A percentile compares a stretch with the other conserved stretches of the same genome.
Conservation (phyloP, 1,140 invertebrate genomes). For the Panagrolaimus sp. region DNA sequence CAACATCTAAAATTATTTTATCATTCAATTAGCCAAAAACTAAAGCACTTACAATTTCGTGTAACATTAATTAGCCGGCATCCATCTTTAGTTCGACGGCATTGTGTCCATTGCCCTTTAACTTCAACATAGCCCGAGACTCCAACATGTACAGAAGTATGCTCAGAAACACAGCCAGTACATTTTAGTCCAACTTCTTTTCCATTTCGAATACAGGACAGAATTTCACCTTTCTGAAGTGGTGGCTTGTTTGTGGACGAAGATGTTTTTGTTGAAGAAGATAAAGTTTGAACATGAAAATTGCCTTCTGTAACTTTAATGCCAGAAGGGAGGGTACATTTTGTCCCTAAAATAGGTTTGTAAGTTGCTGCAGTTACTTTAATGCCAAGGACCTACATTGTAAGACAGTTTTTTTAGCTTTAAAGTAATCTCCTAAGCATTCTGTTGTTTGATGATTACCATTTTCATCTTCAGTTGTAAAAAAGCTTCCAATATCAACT, state of each 20-base stretch:
- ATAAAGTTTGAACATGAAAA: neutral
- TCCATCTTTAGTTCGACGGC: neutral
- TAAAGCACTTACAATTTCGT: neutral
- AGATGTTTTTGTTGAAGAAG: neutral
- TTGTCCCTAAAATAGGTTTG: neutral
- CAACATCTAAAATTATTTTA: neutral
- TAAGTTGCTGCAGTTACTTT: too few relatives aligned
- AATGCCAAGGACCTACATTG: neutral
- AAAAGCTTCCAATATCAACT: slow-evolving; percentile 5
- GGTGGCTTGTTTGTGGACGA: neutral
- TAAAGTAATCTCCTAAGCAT: neutral
- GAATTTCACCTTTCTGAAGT: slow-evolving; percentile 10
- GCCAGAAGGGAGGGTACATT: neutral
- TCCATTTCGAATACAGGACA: slow-evolving; percentile 4
- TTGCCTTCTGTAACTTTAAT: neutral
- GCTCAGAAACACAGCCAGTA: slow-evolving; percentile 10
- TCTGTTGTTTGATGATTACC: slow-evolving; percentile 1
- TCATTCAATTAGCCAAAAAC: neutral
- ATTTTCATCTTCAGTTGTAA: slow-evolving; percentile 5
- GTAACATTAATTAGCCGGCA: slow-evolving; percentile 8
- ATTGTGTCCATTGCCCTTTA: slow-evolving; percentile 7
- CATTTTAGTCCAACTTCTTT: neutral
- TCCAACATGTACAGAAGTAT: neutral
- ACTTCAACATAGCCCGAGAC: slow-evolving; percentile 3
- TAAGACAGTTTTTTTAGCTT: neutral